Evolutionary conservation across 35 echinoderm and acorn worm species (phyloP).

Genomic region (Patiria miniata): DNA sequence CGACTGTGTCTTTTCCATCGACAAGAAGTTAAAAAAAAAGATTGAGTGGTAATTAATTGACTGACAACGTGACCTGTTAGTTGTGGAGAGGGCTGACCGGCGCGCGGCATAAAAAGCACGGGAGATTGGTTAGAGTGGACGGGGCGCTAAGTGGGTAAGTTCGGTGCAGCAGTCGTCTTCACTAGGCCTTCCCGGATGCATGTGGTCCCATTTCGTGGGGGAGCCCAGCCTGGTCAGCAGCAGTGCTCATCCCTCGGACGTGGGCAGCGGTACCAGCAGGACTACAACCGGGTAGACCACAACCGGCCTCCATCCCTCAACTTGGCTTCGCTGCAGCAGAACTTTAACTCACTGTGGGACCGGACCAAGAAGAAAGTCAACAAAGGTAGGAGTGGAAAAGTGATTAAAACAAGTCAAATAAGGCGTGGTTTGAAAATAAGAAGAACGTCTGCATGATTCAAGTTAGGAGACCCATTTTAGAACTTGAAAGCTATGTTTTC

Average conservation of each 20-base stretch:
- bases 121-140: too few species aligned
- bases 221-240: neutral
- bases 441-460: too few species aligned
- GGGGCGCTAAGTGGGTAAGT: too few species aligned
- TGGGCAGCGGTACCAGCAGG: constrained; percentile 42
- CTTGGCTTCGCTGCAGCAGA: constrained; percentile 35
- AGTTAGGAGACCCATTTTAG: too few species aligned
- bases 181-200: constrained; percentile 4
- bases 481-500: too few species aligned
- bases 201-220: neutral
- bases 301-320: constrained; percentile 82
- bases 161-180: neutral
- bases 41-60: too few species aligned
- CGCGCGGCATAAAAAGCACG: too few species aligned
- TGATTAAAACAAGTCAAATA: neutral
- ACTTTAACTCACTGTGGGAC: constrained; percentile 67
- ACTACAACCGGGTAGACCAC: constrained; percentile 44
- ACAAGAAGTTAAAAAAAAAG: too few species aligned
- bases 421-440: too few species aligned
- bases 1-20: too few species aligned
- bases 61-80: too few species aligned
- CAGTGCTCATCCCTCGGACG: constrained; percentile 19
- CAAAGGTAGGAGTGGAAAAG: constrained; percentile 40
- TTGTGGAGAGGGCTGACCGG: too few species aligned
- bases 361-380: constrained; percentile 71